These are phyloP conservation scores for Galemys pyrenaicus DNA, from an alignment of 2,113 vertebrate genomes.

Conservation along the genomic window DNA sequence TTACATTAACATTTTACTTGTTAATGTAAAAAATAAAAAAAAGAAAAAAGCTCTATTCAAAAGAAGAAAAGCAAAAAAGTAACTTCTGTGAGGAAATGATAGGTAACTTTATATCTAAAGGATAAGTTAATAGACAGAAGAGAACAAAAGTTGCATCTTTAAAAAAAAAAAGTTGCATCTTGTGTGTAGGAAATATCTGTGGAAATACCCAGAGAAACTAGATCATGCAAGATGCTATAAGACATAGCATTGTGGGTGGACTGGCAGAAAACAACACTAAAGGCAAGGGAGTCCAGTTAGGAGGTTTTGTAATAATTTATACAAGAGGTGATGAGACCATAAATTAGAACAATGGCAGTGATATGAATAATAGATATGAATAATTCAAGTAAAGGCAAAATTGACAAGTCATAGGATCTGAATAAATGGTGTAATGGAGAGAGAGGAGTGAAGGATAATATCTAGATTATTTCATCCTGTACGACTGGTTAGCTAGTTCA, in stretches of 20 bases:
- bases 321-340: not conserved
- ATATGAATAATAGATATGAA: not conserved
- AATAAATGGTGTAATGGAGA: not conserved
- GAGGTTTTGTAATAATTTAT: not conserved
- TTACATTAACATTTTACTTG: not conserved
- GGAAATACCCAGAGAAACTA: conserved; percentile 14
- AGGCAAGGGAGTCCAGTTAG: not conserved
- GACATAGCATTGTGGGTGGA: not conserved
- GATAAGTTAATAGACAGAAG: conserved; percentile 13
- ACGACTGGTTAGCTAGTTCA: not conserved
- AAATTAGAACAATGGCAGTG: not conserved
- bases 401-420: not conserved
- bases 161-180: not conserved
- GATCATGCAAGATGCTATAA: not conserved
- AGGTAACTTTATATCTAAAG: not conserved
- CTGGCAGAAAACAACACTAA: not conserved
- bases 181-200: not conserved
- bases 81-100: not conserved
- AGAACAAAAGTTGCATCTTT: not conserved
- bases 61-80: not conserved
- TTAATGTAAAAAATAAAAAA: not conserved
- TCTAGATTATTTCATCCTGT: not conserved
- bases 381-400: conserved; percentile 5
- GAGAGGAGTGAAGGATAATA: not conserved
- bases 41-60: not conserved